Evolutionary conservation across 2,113 vertebrate species (phyloP), one percentile per base, ranked within the genome.

Genomic region (Thamnaconus septentrionalis): DNA sequence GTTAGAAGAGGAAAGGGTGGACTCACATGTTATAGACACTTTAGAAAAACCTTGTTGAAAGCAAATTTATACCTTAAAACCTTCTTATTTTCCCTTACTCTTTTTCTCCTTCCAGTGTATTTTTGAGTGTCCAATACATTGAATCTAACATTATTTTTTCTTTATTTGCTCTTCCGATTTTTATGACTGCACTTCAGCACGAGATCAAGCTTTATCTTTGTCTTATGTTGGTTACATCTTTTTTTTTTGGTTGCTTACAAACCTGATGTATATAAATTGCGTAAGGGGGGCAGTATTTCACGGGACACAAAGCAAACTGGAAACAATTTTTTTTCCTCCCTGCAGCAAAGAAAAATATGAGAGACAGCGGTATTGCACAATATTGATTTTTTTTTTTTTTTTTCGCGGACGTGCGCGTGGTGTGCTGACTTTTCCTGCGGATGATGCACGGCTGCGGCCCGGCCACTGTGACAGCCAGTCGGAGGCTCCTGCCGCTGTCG

Each of bases 361-460:
- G 58, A 47, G 39, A 53, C 39, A 6, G 46, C 69, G 64, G 69
- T 76, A 66, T 72, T 75, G 78, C 61, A 71, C 79, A 63, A 53
- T 92, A 95, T 95, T 88, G 94, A 96, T 95, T 87, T 85, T 83
- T 31, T 31, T 31, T 31, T 31, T 31, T 31, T 2, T 31, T 31
- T 31, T 31, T 31, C 18, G 68, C 64, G 65, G 83, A 52, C 73
- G 68, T 77, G 76, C 85, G 85, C 85, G 69, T 79, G 76, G 78
- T 61, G 60, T 70, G 76, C 80, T 88, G 76, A 85, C 88, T 93
- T 91, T 92, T 89, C 93, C 91, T 87, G 82, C 78, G 80, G 79
- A 48, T 94, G 94, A 96, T 93, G 81, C 89, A 94, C 92, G 85
- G 78, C 89, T 64, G 41, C 73, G 52, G 18, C 75, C 79, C 54